Percentiles rank a stretch among this genome's conserved stretches.
Evolutionary conservation across 1,140 invertebrate genomes (phyloP).

Genomic region (Spodoptera litura): DNA sequence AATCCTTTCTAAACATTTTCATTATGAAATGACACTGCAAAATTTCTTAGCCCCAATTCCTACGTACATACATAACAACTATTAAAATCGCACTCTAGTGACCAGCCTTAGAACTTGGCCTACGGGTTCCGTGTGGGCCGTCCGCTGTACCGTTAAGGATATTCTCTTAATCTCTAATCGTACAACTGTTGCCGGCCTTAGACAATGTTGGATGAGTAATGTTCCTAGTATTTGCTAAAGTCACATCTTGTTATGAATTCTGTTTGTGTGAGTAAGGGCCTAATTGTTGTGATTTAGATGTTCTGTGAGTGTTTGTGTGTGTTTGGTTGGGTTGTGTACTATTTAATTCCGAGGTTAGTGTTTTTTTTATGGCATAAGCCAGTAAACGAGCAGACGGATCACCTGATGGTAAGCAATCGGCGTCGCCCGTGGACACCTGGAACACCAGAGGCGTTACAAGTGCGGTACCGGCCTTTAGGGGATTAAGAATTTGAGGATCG

Average conservation of each 20-base stretch:
- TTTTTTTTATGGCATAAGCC: too few species aligned
- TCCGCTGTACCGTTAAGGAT: conserved; percentile 72
- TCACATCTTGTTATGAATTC: conserved; percentile 67
- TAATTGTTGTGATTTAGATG: conserved; percentile 21
- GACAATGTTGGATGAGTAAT: conserved; percentile 79
- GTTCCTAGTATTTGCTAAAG: conserved; percentile 71
- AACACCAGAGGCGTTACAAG: too few species aligned
- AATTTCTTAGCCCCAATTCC: too few species aligned
- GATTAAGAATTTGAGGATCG: too few species aligned
- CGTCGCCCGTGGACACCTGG: too few species aligned
- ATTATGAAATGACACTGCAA: too few species aligned
- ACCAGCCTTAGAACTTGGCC: conserved; percentile 55
- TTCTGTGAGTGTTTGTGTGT: not conserved
- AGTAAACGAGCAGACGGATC: too few species aligned
- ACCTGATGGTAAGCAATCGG: too few species aligned
- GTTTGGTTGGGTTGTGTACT: not conserved
- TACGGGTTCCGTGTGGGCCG: conserved; percentile 67
- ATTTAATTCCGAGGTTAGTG: too few species aligned
- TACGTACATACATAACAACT: not conserved
- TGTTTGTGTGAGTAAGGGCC: conserved; percentile 26
- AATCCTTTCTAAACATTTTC: too few species aligned
- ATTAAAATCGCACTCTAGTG: conserved; percentile 22
- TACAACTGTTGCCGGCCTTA: conserved; percentile 71
- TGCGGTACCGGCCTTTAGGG: too few species aligned
- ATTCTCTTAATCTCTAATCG: conserved; percentile 72